phyloP scores from a whole-genome alignment of 2,888 invertebrate genomes.

The Sminthurinus aureus region DNA sequence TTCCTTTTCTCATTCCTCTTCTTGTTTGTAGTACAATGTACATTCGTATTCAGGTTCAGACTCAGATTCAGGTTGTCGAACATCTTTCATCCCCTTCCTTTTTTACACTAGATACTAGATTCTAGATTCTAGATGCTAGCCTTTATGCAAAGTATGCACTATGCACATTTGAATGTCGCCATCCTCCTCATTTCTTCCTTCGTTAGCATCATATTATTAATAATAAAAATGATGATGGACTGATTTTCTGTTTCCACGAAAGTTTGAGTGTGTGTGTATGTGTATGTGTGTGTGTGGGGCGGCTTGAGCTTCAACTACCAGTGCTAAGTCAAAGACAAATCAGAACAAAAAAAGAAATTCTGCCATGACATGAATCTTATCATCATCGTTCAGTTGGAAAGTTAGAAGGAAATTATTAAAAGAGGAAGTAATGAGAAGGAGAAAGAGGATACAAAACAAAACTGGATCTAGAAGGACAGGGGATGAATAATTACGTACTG shows the following conservation, averaged over 20 bases:
- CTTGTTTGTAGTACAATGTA: not conserved
- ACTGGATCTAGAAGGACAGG: conserved; percentile 6
- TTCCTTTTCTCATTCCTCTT: too few species aligned
- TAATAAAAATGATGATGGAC: conserved; percentile 12
- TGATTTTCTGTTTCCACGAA: conserved; percentile 11
- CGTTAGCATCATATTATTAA: not conserved
- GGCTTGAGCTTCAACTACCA: too few species aligned
- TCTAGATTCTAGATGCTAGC: not conserved
- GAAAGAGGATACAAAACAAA: too few species aligned
- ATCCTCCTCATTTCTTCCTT: conserved; percentile 22
- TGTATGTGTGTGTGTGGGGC: conserved; percentile 49
- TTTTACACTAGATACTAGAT: not conserved
- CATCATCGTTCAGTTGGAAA: conserved; percentile 24
- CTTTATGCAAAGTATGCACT: not conserved
- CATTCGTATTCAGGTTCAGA: not conserved
- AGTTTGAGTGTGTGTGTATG: conserved; percentile 40
- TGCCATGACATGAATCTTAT: conserved; percentile 45
- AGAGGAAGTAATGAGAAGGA: too few species aligned
- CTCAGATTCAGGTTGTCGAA: not conserved
- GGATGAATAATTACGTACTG: conserved; percentile 47
- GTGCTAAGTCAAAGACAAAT: conserved; percentile 42
- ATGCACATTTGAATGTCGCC: conserved; percentile 32
- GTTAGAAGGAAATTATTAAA: not conserved
- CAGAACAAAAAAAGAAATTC: conserved; percentile 43
- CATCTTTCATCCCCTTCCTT: not conserved